Percentiles rank a stretch among this genome's conserved stretches.
Conservation (phyloP, 1,140 invertebrate species). For the Lordiphosa mommai region DNA sequence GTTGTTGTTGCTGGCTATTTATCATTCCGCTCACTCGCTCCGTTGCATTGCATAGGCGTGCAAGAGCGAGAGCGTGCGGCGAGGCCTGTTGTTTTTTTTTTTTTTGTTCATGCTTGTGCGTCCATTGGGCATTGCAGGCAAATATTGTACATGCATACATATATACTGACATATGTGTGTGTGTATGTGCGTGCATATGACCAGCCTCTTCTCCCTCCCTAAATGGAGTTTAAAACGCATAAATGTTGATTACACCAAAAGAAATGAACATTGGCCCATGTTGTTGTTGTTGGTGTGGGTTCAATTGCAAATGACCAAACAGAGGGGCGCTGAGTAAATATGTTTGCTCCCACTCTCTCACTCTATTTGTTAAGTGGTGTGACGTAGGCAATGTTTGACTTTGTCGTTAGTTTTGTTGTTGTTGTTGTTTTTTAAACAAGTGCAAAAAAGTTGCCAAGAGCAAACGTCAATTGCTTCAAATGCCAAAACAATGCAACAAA, state of each 20-base stretch:
- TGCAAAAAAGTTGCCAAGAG: too few relatives aligned
- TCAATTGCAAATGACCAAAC: too few relatives aligned
- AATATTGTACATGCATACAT: constrained; percentile 5
- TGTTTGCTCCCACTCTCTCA: too few relatives aligned
- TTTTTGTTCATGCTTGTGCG: background rate
- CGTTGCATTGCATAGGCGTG: constrained; percentile 28
- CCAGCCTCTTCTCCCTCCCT: background rate
- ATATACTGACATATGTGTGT: constrained; percentile 1
- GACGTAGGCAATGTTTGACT: background rate
- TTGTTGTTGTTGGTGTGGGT: background rate
- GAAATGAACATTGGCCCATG: background rate
- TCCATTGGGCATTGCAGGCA: constrained; percentile 1
- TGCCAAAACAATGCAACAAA: too few relatives aligned
- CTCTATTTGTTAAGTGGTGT: too few relatives aligned
- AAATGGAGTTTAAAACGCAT: too few relatives aligned
- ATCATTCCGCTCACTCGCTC: constrained; percentile 35
- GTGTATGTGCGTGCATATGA: background rate
- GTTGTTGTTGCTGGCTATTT: background rate
- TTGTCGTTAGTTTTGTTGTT: background rate
- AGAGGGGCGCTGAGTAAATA: too few relatives aligned
- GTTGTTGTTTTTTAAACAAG: too few relatives aligned
- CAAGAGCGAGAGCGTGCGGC: too few relatives aligned
- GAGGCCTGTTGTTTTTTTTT: too few relatives aligned
- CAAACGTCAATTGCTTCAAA: background rate
- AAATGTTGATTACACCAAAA: background rate